Base-by-base conservation (phyloP, 2,797 vertebrate genomes). In the Myotis daubentonii region DNA sequence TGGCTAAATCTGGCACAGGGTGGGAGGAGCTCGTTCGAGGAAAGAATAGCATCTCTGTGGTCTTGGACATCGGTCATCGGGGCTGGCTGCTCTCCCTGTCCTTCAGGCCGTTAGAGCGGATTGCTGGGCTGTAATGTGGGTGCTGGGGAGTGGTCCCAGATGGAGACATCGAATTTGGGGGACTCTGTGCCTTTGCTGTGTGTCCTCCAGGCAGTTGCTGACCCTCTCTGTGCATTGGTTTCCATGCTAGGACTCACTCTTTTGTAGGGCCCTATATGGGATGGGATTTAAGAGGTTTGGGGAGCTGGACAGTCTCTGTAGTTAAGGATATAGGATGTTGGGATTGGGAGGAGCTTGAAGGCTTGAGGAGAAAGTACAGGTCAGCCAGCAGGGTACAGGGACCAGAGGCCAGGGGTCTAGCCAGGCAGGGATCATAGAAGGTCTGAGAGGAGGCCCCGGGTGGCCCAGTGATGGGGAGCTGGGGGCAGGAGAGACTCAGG, bases 61-160 rank as follows among this genome's bases (percentile, higher is more conserved):
- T 90, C 92, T 94, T 47, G 92, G 95, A 30, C 91, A 5, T 53
- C 5, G 72, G 91, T 95, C 93, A 88, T 36, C 5, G 0, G 85
- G 30, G 92, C 92, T 97, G 97, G 97, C 97, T 96, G 97, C 57
- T 95, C 94, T 94, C 97, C 94, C 82, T 96, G 97, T 55, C 97
- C 97, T 97, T 97, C 97, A 97, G 89, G 81, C 95, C n/a, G 41
- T 53, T n/a, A 16, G 74, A 71, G 89, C 89, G 89, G 89, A 86
- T 70, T 3, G 7, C 89, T 30, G 30, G 80, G 60, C 16, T 57
- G 91, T 7, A 33, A 30, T 11, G 11, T 16, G 44, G 47, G 11
- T 44, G 76, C 62, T 57, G 12, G 71, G 80, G 51, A 82, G 23
- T 6, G 79, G 49, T 75, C 75, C 53, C 23, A 36, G 72, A 28